These are phyloP conservation scores for Sinocyclocheilus anophthalmus DNA, from an alignment of 2,113 vertebrate species.

Conservation along the genomic window DNA sequence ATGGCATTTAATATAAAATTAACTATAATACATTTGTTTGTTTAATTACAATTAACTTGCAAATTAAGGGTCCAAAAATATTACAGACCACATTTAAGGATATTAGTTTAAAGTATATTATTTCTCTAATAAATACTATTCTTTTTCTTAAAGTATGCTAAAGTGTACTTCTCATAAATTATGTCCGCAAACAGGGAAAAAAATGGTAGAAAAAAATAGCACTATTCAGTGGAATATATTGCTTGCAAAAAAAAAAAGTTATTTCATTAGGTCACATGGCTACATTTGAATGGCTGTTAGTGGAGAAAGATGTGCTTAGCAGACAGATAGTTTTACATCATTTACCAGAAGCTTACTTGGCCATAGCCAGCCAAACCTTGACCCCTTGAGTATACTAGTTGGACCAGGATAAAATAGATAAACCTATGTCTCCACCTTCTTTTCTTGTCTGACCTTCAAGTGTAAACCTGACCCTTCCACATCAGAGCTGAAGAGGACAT, in stretches of 20 bases:
- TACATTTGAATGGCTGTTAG: not conserved
- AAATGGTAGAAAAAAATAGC: no score
- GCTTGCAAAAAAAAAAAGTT: not conserved
- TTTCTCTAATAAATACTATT: no score
- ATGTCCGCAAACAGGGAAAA: no score
- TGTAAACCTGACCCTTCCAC: conserved; percentile 1
- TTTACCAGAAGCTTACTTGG: not conserved
- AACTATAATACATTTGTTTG: no score
- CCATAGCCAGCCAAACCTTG: not conserved
- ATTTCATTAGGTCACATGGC: not conserved
- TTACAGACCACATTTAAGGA: no score
- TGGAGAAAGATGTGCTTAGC: not conserved
- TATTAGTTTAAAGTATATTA: no score
- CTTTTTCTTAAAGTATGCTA: no score
- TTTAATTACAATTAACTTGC: no score
- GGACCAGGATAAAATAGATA: not conserved
- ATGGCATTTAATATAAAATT: no score
- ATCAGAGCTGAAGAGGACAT: not conserved
- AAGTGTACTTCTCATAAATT: no score
- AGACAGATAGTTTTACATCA: not conserved
- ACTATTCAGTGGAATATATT: no score
- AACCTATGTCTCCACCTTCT: not conserved
- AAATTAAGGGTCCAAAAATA: no score
- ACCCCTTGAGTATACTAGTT: not conserved
- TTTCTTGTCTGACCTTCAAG: not conserved